Conservation (phyloP, 1,140 invertebrate species). For the Fopius arisanus region DNA sequence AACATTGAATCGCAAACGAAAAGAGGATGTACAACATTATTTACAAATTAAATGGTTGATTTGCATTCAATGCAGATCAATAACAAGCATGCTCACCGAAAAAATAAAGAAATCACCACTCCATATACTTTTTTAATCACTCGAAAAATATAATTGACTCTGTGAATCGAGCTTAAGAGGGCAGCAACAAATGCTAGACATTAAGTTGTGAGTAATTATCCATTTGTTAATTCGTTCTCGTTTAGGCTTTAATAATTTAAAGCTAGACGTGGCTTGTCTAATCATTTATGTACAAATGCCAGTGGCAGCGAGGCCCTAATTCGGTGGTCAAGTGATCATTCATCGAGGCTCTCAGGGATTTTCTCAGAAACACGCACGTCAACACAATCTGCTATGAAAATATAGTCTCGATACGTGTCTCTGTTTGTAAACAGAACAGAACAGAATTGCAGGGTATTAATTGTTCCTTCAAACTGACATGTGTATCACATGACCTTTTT, state of each 20-base stretch:
- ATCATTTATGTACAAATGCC: slow-evolving; percentile 38
- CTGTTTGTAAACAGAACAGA: background rate
- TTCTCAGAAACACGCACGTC: background rate
- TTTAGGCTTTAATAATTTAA: slow-evolving; percentile 24
- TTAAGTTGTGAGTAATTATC: background rate
- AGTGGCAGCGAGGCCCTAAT: slow-evolving; percentile 29
- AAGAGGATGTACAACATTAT: slow-evolving; percentile 25
- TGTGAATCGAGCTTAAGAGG: background rate
- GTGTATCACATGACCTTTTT: background rate
- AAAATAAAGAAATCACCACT: background rate
- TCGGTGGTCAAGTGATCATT: background rate
- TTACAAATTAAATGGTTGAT: slow-evolving; percentile 25
- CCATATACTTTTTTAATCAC: background rate
- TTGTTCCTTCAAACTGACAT: background rate
- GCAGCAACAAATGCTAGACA: background rate
- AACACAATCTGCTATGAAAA: background rate
- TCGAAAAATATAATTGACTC: slow-evolving; percentile 16
- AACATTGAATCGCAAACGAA: slow-evolving; percentile 20
- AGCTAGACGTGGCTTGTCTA: slow-evolving; percentile 24
- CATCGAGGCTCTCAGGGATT: background rate
- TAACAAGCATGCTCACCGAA: slow-evolving; percentile 14
- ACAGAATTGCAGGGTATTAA: background rate
- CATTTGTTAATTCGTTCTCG: background rate
- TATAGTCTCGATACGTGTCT: background rate
- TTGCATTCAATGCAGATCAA: slow-evolving; percentile 1